Evolutionary conservation across 53 echinoderm and acorn worm species (phyloP).

Genomic region (Arbacia lixula): DNA sequence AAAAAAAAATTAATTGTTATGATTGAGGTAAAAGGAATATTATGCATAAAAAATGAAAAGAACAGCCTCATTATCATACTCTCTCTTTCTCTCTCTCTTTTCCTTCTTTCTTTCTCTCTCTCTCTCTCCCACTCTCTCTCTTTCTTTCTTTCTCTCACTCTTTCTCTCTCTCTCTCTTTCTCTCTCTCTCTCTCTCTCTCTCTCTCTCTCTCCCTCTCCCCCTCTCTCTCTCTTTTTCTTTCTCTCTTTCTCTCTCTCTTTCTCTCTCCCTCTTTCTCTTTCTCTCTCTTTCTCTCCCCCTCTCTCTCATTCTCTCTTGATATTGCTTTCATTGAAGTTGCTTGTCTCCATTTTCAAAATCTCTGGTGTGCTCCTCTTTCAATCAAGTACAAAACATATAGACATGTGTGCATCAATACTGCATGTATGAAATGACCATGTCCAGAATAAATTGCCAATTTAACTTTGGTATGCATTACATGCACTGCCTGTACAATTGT

Average conservation of each 20-base stretch:
- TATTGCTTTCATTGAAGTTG: no score
- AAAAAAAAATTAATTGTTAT: no score
- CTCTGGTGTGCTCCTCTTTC: no score
- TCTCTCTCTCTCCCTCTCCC: neutral
- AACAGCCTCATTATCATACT: neutral
- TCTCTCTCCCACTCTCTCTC: neutral
- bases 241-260: neutral
- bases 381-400: no score
- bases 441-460: no score
- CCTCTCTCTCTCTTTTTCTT: neutral
- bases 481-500: no score
- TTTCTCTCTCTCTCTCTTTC: neutral
- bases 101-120: neutral
- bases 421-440: no score
- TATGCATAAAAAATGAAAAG: no score
- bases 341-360: no score
- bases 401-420: no score
- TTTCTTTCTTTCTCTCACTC: neutral
- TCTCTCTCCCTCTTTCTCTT: neutral
- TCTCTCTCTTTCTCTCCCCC: neutral
- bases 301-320: neutral
- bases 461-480: no score
- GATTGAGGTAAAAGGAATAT: no score
- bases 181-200: neutral
- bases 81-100: neutral